phyloP scores from a whole-genome alignment of 2,888 invertebrate species.

The Pemphredon lugubris region DNA sequence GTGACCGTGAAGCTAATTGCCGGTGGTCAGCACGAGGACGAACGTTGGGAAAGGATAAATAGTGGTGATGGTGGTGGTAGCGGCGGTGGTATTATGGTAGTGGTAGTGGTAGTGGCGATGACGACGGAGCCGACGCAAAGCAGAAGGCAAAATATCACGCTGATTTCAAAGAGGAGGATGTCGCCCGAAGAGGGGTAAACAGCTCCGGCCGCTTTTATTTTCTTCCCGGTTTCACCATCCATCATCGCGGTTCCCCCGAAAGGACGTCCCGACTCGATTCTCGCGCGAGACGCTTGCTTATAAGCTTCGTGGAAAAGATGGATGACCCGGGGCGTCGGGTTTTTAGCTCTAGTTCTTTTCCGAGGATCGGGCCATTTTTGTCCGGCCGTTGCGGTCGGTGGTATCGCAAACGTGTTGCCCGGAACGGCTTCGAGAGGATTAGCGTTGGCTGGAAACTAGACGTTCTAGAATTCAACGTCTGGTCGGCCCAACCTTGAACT shows the following conservation, averaged over 20 bases:
- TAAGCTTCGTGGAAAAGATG: slow-evolving; percentile 53
- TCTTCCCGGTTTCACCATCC: slow-evolving; percentile 34
- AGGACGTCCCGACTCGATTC: slow-evolving; percentile 41
- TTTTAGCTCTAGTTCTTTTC: slow-evolving; percentile 25
- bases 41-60: slow-evolving; percentile 61
- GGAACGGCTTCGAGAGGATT: too few species aligned
- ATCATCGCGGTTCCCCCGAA: slow-evolving; percentile 48
- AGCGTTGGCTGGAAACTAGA: too few species aligned
- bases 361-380: not conserved
- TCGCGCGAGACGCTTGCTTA: slow-evolving; percentile 31
- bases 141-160: slow-evolving; percentile 59
- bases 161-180: slow-evolving; percentile 54
- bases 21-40: slow-evolving; percentile 68
- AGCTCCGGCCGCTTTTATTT: slow-evolving; percentile 39
- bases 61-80: slow-evolving; percentile 40
- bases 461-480: too few species aligned
- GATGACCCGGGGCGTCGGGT: slow-evolving; percentile 30
- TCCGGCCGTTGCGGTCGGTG: too few species aligned
- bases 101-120: slow-evolving; percentile 52
- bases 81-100: too few species aligned
- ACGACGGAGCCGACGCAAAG: slow-evolving; percentile 52
- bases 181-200: slow-evolving; percentile 33
- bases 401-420: too few species aligned
- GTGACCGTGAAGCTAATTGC: slow-evolving; percentile 78
- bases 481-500: too few species aligned